These are phyloP conservation scores for Solea solea DNA, from an alignment of 2,113 vertebrate species.

Conservation along the genomic window DNA sequence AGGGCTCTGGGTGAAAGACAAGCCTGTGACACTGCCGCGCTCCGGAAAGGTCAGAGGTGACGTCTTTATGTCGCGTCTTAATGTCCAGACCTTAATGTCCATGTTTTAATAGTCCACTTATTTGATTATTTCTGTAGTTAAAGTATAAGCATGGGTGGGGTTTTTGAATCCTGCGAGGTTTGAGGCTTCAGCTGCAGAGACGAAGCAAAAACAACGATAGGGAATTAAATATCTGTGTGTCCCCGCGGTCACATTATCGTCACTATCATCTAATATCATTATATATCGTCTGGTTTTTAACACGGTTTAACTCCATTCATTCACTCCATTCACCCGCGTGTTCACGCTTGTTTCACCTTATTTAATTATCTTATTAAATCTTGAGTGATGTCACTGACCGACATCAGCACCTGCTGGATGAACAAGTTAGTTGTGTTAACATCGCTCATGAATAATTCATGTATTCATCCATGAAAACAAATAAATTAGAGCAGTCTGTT, in stretches of 20 bases:
- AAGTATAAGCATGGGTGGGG: too few relatives aligned
- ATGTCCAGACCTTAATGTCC: slow-evolving; percentile 24
- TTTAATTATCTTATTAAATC: not conserved
- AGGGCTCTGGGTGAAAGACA: slow-evolving; percentile 35
- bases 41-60: slow-evolving; percentile 40
- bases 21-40: slow-evolving; percentile 23
- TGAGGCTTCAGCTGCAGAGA: not conserved
- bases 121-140: too few relatives aligned
- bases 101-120: not conserved
- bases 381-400: not conserved
- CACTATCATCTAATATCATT: not conserved
- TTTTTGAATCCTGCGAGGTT: not conserved
- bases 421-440: too few relatives aligned
- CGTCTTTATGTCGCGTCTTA: not conserved
- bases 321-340: not conserved
- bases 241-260: slow-evolving; percentile 2
- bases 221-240: too few relatives aligned
- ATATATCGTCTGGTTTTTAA: slow-evolving; percentile 11
- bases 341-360: not conserved
- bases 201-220: not conserved
- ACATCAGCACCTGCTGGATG: not conserved
- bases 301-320: not conserved
- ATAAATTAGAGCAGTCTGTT: too few relatives aligned
- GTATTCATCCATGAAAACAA: too few relatives aligned
- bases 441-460: too few relatives aligned